Evolutionary conservation across 2,797 vertebrate genomes (phyloP).

Genomic region (Typhlichthys subterraneus): DNA sequence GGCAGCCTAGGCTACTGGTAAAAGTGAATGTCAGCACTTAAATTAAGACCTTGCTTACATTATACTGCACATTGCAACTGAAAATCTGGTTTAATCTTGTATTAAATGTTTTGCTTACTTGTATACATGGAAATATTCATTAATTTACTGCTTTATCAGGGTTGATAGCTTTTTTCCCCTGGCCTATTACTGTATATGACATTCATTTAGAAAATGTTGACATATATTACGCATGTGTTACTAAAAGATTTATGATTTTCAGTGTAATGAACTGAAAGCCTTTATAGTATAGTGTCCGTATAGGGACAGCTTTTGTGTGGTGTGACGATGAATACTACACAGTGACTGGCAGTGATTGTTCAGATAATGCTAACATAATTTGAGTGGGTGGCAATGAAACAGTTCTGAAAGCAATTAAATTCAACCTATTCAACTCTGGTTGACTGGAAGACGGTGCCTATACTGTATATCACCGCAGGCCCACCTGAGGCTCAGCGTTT

Average conservation of each 20-base stretch:
- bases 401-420: constrained; percentile 26
- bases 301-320: not conserved
- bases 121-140: not conserved
- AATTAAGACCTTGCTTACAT: no score
- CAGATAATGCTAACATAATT: constrained; percentile 24
- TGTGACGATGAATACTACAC: not conserved
- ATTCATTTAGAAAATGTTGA: no score
- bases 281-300: no score
- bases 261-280: no score
- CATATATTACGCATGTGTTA: no score
- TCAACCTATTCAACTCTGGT: constrained; percentile 10
- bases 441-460: constrained; percentile 22
- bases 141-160: not conserved
- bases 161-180: no score
- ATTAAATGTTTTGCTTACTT: not conserved
- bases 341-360: constrained; percentile 25
- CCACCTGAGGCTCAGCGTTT: constrained; percentile 9
- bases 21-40: not conserved
- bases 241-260: no score
- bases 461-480: constrained; percentile 3
- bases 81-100: no score
- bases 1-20: not conserved
- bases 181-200: no score
- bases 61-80: no score
- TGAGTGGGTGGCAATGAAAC: constrained; percentile 26